Conservation (phyloP, 1,140 invertebrate genomes). For the Drosophila ironensis region DNA sequence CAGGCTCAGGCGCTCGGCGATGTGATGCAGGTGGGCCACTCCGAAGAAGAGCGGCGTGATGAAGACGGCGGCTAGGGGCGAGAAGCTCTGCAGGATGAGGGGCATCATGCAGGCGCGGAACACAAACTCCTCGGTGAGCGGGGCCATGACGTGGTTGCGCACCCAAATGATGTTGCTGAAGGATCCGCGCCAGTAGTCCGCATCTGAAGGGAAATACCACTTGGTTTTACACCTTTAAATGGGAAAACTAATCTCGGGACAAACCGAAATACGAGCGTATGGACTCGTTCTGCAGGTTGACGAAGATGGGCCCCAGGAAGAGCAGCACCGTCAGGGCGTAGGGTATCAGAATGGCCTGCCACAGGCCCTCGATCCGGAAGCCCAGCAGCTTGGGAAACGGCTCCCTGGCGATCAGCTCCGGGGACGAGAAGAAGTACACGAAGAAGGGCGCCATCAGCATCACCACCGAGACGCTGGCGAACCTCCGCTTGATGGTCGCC, state of each 20-base stretch:
- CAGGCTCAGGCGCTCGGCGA: conserved; percentile 89
- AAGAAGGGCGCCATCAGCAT: conserved; percentile 90
- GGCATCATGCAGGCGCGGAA: conserved; percentile 97
- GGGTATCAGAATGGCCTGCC: conserved; percentile 89
- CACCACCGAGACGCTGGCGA: conserved; percentile 92
- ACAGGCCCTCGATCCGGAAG: conserved; percentile 87
- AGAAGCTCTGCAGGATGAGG: conserved; percentile 91
- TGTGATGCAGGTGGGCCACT: conserved; percentile 96
- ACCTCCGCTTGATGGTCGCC: conserved; percentile 93
- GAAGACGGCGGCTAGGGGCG: conserved; percentile 89
- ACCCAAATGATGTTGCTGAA: conserved; percentile 91
- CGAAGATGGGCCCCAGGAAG: conserved; percentile 91
- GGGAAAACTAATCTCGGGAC: conserved; percentile 10
- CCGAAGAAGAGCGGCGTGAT: conserved; percentile 96
- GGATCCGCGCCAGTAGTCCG: conserved; percentile 88
- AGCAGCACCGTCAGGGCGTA: conserved; percentile 91
- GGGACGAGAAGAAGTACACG: conserved; percentile 87
- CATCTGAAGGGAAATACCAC: conserved; percentile 85
- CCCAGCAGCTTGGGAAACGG: conserved; percentile 89
- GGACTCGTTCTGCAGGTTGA: conserved; percentile 87
- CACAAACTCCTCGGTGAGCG: conserved; percentile 96
- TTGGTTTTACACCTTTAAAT: background rate
- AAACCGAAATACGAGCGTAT: conserved; percentile 88
- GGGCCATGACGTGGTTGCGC: conserved; percentile 94
- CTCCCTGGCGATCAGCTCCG: conserved; percentile 84